Evolutionary conservation across 2,888 invertebrate species (phyloP).

Genomic region (Myopa testacea): DNA sequence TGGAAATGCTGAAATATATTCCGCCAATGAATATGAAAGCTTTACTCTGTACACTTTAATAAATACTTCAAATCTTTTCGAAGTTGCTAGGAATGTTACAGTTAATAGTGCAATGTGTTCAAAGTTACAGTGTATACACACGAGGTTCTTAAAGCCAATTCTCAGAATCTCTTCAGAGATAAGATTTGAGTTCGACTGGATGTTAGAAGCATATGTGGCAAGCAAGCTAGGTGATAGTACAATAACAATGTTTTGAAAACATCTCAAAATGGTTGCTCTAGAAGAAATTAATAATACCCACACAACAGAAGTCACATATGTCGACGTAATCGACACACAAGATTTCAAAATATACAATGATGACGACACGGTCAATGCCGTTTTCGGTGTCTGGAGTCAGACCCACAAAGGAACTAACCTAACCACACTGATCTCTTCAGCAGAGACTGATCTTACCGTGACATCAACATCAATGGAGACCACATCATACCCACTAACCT

Average conservation of each 20-base stretch:
- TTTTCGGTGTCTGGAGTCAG: constrained; percentile 45
- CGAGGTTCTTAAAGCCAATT: too few relatives aligned
- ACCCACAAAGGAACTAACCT: constrained; percentile 23
- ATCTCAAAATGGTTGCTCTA: constrained; percentile 44
- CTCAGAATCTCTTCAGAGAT: too few relatives aligned
- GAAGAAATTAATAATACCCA: constrained; percentile 48
- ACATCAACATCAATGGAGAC: constrained; percentile 8
- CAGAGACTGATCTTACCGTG: constrained; percentile 31
- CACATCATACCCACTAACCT: constrained; percentile 4
- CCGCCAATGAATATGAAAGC: too few relatives aligned
- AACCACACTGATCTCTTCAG: constrained; percentile 30
- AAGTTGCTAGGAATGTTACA: too few relatives aligned
- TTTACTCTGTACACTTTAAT: too few relatives aligned
- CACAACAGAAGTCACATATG: constrained; percentile 43
- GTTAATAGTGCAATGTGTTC: too few relatives aligned
- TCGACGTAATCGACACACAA: constrained; percentile 45
- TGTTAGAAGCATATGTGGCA: too few relatives aligned
- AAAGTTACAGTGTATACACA: too few relatives aligned
- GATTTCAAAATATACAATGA: constrained; percentile 48
- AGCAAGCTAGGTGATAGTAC: too few relatives aligned
- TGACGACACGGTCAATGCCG: constrained; percentile 16
- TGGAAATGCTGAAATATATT: too few relatives aligned
- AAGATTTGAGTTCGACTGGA: too few relatives aligned
- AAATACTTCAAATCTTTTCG: too few relatives aligned
- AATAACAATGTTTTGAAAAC: neutral